Conservation (phyloP, 2,888 invertebrate genomes). For the Neocrepidodera transversa region DNA sequence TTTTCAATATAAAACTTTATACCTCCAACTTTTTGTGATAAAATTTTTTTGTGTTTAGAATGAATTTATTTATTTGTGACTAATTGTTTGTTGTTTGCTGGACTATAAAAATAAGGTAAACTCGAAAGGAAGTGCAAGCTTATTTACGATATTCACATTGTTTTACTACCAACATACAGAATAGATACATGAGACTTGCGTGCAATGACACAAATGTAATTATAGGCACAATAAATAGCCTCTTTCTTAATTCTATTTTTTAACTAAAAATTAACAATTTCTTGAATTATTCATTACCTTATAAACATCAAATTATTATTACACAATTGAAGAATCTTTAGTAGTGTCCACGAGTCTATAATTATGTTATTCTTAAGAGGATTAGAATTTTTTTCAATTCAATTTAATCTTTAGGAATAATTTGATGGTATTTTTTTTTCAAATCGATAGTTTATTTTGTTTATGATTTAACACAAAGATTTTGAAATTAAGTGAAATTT, state of each 20-base stretch:
- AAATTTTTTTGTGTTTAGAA: too few relatives aligned
- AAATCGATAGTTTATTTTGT: too few relatives aligned
- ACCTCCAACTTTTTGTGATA: too few relatives aligned
- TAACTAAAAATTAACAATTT: conserved; percentile 10
- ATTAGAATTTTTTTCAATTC: too few relatives aligned
- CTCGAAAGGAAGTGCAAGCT: conserved; percentile 21
- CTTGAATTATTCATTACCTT: conserved; percentile 16
- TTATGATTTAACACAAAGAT: too few relatives aligned
- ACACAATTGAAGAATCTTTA: background rate
- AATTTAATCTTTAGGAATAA: too few relatives aligned
- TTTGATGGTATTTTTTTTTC: too few relatives aligned
- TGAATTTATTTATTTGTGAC: too few relatives aligned
- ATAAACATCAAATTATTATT: conserved; percentile 5
- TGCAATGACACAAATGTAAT: conserved; percentile 35
- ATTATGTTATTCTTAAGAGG: background rate
- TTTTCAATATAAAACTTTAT: too few relatives aligned
- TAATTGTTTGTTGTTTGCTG: background rate
- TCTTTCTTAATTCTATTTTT: conserved; percentile 30
- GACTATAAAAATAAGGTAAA: conserved; percentile 16
- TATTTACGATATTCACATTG: conserved; percentile 25
- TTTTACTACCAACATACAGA: conserved; percentile 17
- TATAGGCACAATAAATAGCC: conserved; percentile 21
- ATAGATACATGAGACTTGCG: conserved; percentile 24
- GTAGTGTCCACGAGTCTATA: background rate
- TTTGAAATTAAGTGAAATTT: too few relatives aligned